Conservation (phyloP, 2,113 vertebrate genomes). For the Aptenodytes patagonicus region DNA sequence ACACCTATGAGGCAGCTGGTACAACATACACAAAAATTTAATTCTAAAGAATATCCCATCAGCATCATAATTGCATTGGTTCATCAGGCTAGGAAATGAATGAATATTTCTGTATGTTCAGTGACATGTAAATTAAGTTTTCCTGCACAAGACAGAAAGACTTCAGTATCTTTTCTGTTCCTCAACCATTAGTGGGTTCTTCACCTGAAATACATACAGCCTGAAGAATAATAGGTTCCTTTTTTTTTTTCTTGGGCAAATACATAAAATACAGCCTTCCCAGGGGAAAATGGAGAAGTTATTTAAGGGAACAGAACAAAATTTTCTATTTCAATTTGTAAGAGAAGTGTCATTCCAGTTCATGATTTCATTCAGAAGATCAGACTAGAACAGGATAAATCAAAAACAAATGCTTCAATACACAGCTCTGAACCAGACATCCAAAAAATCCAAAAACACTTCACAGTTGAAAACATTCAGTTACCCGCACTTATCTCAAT, state of each 20-base stretch:
- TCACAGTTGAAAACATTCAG: not conserved
- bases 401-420: not conserved
- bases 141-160: not conserved
- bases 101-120: not conserved
- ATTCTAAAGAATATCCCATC: not conserved
- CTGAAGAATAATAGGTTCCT: not conserved
- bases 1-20: not conserved
- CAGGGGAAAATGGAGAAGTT: not conserved
- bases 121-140: not conserved
- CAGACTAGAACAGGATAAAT: not conserved
- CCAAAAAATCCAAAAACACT: not conserved
- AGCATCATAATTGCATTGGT: not conserved
- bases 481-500: constrained; percentile 15
- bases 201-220: not conserved
- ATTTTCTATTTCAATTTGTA: not conserved
- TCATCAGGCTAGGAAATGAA: not conserved
- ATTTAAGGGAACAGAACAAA: not conserved
- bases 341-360: not conserved
- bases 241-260: not conserved
- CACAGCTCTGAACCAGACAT: not conserved
- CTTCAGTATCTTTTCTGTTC: not conserved
- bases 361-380: not conserved
- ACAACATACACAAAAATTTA: not conserved
- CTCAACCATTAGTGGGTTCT: not conserved
- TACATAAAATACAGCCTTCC: not conserved